These are phyloP conservation scores for Sarcophaga rosellei DNA, from an alignment of 2,888 invertebrate species.

Conservation along the genomic window DNA sequence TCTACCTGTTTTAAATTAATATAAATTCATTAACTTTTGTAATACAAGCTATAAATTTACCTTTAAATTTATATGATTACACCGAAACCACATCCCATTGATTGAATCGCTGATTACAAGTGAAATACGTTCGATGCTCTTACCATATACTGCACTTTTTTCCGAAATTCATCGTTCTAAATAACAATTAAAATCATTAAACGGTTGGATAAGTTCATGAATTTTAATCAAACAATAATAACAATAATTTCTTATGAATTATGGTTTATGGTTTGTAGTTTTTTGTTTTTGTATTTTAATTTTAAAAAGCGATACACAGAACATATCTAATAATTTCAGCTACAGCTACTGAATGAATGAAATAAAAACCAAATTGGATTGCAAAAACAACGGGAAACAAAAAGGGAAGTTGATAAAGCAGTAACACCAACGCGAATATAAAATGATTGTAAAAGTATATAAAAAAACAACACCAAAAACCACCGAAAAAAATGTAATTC, in stretches of 20 bases:
- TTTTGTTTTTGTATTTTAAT: slow-evolving; percentile 28
- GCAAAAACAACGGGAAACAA: neutral
- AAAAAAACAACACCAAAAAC: slow-evolving; percentile 1
- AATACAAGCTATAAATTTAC: too few relatives aligned
- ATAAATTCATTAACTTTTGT: too few relatives aligned
- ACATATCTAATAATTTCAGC: neutral
- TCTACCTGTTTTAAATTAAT: too few relatives aligned
- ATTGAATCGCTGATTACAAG: too few relatives aligned
- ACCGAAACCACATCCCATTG: too few relatives aligned
- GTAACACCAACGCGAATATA: too few relatives aligned
- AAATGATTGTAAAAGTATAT: too few relatives aligned
- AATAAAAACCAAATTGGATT: neutral
- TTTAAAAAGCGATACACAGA: neutral
- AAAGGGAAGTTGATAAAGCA: neutral
- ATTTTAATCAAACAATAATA: slow-evolving; percentile 37
- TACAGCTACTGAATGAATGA: neutral
- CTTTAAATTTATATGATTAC: too few relatives aligned
- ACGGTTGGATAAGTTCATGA: slow-evolving; percentile 20
- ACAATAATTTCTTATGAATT: slow-evolving; percentile 5
- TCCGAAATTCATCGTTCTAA: neutral
- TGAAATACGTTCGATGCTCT: too few relatives aligned
- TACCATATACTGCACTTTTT: too few relatives aligned
- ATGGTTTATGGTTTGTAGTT: neutral
- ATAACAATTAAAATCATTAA: slow-evolving; percentile 11
- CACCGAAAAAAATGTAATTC: neutral